Evolutionary conservation across 2,113 vertebrate genomes (phyloP).

Genomic region (Anguilla japonica): DNA sequence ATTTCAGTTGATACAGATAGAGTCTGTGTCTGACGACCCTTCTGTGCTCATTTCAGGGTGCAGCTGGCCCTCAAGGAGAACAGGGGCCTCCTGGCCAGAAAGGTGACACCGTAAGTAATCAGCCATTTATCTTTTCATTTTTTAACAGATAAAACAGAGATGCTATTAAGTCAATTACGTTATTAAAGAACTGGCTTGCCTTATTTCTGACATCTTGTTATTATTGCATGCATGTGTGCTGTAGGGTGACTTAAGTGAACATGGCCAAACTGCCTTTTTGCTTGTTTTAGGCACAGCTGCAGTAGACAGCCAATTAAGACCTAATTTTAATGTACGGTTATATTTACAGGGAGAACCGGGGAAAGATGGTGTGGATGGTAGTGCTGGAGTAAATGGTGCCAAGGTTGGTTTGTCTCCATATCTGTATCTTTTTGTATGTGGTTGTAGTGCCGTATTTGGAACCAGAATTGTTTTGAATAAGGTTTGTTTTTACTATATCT

Average conservation of each 20-base stretch:
- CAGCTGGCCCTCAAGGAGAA: slow-evolving; percentile 59
- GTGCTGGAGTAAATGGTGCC: slow-evolving; percentile 59
- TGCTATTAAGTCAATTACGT: not conserved
- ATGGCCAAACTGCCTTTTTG: not conserved
- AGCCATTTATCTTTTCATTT: not conserved
- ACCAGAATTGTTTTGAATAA: too few species aligned
- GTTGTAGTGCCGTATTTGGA: not conserved
- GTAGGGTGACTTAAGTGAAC: not conserved
- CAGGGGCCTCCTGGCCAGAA: slow-evolving; percentile 60
- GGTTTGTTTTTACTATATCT: not conserved
- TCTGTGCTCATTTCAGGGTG: slow-evolving; percentile 56
- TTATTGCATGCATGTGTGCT: not conserved
- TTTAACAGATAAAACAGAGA: not conserved
- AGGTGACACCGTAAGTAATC: slow-evolving; percentile 67
- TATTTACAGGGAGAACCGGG: slow-evolving; percentile 65
- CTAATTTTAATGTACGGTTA: slow-evolving; percentile 14
- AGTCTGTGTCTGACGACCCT: not conserved
- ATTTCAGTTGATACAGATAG: not conserved
- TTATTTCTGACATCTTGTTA: not conserved
- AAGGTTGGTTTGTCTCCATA: slow-evolving; percentile 57
- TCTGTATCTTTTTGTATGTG: not conserved
- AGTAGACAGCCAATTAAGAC: not conserved
- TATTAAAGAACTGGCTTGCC: not conserved
- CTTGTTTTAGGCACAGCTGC: not conserved
- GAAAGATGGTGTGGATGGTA: slow-evolving; percentile 62